These are phyloP conservation scores for Patiria pectinifera DNA, from an alignment of 53 echinoderm and acorn worm genomes.

Conservation along the genomic window DNA sequence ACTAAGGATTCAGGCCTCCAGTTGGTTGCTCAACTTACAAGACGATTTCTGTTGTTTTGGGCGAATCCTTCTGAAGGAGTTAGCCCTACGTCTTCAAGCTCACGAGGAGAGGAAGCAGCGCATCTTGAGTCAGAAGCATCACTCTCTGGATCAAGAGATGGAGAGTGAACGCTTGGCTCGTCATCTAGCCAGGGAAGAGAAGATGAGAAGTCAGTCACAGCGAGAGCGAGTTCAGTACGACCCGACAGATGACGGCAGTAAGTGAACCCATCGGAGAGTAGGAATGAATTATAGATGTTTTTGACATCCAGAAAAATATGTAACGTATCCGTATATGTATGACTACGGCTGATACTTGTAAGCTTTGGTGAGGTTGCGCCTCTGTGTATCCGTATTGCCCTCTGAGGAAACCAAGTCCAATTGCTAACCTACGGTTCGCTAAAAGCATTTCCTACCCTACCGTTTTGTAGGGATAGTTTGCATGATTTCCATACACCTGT, in stretches of 20 bases:
- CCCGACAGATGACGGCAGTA: slow-evolving; percentile 28
- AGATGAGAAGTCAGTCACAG: neutral
- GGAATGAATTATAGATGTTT: too few species aligned
- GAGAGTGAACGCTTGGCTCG: slow-evolving; percentile 50
- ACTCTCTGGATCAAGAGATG: slow-evolving; percentile 24
- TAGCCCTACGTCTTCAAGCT: slow-evolving; percentile 76
- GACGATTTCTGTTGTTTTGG: neutral
- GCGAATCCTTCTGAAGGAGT: slow-evolving; percentile 34
- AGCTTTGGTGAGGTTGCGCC: too few species aligned
- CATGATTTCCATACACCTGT: too few species aligned
- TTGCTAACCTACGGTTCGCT: too few species aligned
- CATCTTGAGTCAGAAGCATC: slow-evolving; percentile 47
- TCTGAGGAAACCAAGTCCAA: too few species aligned
- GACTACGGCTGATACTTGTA: too few species aligned
- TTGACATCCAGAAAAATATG: too few species aligned
- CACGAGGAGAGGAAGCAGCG: slow-evolving; percentile 79
- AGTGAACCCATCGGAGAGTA: neutral
- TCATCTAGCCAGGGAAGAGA: slow-evolving; percentile 37
- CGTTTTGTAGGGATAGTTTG: too few species aligned
- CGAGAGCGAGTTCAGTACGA: neutral
- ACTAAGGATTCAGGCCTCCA: neutral
- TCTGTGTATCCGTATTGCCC: too few species aligned
- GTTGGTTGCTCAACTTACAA: neutral
- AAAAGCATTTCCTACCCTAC: too few species aligned
- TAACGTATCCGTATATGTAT: too few species aligned